Conservation (phyloP, 2,113 vertebrate species). For the Colaptes auratus region DNA sequence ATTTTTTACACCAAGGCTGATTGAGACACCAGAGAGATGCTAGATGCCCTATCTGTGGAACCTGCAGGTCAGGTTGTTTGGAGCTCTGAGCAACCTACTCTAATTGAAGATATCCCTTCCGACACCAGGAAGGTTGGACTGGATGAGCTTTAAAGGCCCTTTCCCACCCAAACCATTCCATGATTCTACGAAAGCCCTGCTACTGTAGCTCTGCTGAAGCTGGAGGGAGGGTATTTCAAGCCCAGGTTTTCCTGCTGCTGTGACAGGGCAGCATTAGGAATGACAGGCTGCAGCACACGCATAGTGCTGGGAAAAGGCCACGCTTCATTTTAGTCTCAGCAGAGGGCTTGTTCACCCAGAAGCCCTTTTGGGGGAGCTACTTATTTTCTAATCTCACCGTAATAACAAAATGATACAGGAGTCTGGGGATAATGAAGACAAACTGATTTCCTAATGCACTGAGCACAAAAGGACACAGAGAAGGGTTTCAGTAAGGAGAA, state of each 20-base stretch:
- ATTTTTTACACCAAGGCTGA: too few relatives aligned
- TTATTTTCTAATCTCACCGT: conserved; percentile 59
- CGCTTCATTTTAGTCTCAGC: background rate
- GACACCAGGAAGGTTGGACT: too few relatives aligned
- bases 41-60: too few relatives aligned
- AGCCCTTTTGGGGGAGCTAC: conserved; percentile 68
- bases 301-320: background rate
- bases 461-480: conserved; percentile 19
- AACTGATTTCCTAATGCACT: conserved; percentile 30
- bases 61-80: too few relatives aligned
- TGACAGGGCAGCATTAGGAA: background rate
- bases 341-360: conserved; percentile 42
- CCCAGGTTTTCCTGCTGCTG: background rate
- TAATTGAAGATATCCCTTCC: too few relatives aligned
- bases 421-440: conserved; percentile 26
- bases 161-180: too few relatives aligned
- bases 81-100: too few relatives aligned
- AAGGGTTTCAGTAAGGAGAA: conserved; percentile 37
- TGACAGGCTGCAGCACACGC: too few relatives aligned
- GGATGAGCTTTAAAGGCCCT: too few relatives aligned
- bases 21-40: too few relatives aligned
- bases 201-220: fast-evolving
- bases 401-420: background rate
- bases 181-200: too few relatives aligned
- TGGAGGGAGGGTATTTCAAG: background rate